Evolutionary conservation across 2,113 vertebrate species (phyloP).

Genomic region (Phalacrocorax pelagicus): DNA sequence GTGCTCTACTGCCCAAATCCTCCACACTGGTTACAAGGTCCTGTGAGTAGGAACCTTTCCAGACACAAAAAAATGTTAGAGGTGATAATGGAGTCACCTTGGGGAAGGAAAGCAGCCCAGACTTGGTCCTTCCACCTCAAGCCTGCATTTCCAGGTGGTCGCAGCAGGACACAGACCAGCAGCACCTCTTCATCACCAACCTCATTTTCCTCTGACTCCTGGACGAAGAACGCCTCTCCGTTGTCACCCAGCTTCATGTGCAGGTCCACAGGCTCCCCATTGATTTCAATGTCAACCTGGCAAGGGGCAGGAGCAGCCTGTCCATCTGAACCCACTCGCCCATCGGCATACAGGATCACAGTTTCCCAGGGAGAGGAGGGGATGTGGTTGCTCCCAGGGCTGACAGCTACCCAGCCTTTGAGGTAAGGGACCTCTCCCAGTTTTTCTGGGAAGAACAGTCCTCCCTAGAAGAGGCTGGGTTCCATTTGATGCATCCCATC

Average conservation of each 20-base stretch:
- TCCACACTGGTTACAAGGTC: background rate
- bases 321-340: background rate
- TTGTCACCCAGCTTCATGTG: slow-evolving; percentile 96
- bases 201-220: slow-evolving; percentile 82
- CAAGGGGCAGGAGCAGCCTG: background rate
- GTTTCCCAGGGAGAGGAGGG: background rate
- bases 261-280: slow-evolving; percentile 88
- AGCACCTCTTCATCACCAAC: slow-evolving; percentile 59
- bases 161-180: slow-evolving; percentile 44
- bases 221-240: slow-evolving; percentile 94
- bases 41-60: background rate
- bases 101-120: background rate
- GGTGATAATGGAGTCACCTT: background rate
- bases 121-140: background rate
- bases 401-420: background rate
- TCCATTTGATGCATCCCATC: background rate
- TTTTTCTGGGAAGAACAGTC: background rate
- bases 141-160: background rate
- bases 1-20: background rate
- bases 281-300: slow-evolving; percentile 95
- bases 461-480: background rate
- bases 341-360: background rate
- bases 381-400: background rate
- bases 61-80: background rate
- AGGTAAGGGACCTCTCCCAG: background rate